These are phyloP conservation scores for Sisor rabdophorus DNA, from an alignment of 2,113 vertebrate species.

Conservation along the genomic window DNA sequence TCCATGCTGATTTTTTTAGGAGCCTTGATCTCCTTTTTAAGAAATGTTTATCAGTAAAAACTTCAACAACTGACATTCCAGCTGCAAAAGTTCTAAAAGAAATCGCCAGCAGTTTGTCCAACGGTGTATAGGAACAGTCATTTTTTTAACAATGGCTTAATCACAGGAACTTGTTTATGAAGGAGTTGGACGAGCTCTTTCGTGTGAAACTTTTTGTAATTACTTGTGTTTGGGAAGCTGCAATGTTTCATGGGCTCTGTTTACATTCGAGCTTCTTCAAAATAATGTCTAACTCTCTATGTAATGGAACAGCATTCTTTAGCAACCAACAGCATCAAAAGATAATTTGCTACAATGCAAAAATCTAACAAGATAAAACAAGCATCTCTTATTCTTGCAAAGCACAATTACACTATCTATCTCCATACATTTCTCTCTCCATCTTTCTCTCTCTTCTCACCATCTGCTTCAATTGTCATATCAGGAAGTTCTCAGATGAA, in stretches of 20 bases:
- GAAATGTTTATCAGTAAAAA: too few species aligned
- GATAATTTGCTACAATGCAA: neutral
- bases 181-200: too few species aligned
- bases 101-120: neutral
- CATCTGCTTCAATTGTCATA: neutral
- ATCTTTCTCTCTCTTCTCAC: neutral
- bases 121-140: neutral
- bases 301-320: too few species aligned
- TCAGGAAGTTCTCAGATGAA: conserved; percentile 43
- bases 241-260: neutral
- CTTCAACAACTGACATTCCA: neutral
- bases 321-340: neutral
- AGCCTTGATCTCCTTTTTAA: too few species aligned
- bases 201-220: neutral
- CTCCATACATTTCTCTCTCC: conserved; percentile 5
- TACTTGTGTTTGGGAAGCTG: neutral
- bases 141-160: neutral
- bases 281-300: neutral
- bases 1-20: too few species aligned
- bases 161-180: neutral
- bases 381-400: too few species aligned
- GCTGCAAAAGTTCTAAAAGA: neutral
- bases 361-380: neutral
- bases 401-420: too few species aligned
- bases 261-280: neutral